Evolutionary conservation across 2,797 vertebrate genomes (phyloP).

Genomic region (Gila robusta): DNA sequence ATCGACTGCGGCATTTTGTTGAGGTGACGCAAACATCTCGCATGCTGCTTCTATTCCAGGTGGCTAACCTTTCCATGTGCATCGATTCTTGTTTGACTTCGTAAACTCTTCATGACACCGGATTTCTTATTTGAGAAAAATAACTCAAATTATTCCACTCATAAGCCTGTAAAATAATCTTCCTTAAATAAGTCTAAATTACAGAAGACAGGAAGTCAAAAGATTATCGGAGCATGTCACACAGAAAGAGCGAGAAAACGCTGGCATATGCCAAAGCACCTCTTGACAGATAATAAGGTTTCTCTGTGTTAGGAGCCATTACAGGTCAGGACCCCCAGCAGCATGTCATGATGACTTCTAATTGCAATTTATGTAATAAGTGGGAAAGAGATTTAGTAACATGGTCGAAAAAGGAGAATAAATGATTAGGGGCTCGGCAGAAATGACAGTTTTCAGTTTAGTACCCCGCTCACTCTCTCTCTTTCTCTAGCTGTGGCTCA

Average conservation of each 20-base stretch:
- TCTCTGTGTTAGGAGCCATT: conserved; percentile 73
- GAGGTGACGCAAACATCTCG: conserved; percentile 54
- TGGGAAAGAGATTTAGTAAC: conserved; percentile 80
- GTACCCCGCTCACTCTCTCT: conserved; percentile 56
- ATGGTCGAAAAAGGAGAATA: conserved; percentile 79
- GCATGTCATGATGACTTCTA: conserved; percentile 80
- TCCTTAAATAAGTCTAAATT: conserved; percentile 71
- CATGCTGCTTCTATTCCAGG: conserved; percentile 57
- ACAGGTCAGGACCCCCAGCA: conserved; percentile 76
- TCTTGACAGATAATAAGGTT: conserved; percentile 69
- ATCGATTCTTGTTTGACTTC: conserved; percentile 59
- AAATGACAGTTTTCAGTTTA: conserved; percentile 85
- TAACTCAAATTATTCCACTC: conserved; percentile 69
- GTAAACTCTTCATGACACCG: conserved; percentile 59
- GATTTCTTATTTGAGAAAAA: conserved; percentile 68
- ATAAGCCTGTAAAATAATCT: conserved; percentile 69
- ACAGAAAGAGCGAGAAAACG: conserved; percentile 55
- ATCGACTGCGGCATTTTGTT: conserved; percentile 42
- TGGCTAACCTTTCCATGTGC: conserved; percentile 61
- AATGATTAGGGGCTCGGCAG: conserved; percentile 88
- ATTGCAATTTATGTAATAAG: conserved; percentile 84
- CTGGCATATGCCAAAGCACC: conserved; percentile 71
- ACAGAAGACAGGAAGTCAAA: conserved; percentile 70
- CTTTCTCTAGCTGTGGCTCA: conserved; percentile 64
- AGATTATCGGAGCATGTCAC: conserved; percentile 68